Percentiles rank a stretch among this genome's conserved stretches.
phyloP scores from a whole-genome alignment of 2,113 vertebrate genomes.

The Labeo rohita region DNA sequence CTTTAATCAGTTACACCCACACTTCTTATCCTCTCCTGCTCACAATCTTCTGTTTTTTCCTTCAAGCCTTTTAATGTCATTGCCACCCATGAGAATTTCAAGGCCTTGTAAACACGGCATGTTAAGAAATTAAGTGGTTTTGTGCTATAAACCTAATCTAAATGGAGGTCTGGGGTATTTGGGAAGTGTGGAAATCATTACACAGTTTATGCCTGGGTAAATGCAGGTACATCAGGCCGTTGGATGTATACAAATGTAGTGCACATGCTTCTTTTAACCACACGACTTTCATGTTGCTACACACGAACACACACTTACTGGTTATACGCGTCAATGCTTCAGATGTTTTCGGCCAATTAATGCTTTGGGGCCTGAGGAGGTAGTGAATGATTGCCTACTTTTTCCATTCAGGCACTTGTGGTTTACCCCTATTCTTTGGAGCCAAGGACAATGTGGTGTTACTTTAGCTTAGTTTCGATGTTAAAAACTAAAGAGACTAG shows the following conservation, averaged over 20 bases:
- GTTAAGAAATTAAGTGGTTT: conserved; percentile 7
- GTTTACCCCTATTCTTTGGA: conserved; percentile 54
- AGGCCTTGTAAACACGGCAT: not conserved
- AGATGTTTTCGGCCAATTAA: conserved; percentile 65
- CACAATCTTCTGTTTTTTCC: conserved; percentile 68
- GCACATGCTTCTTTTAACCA: conserved; percentile 64
- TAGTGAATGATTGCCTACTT: conserved; percentile 77
- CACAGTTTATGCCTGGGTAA: conserved; percentile 52
- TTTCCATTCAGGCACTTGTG: conserved; percentile 68
- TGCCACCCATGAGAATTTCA: conserved; percentile 13
- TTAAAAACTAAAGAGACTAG: not conserved
- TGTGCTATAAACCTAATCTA: not conserved
- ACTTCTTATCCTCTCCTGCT: conserved; percentile 67
- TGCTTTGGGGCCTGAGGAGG: conserved; percentile 67
- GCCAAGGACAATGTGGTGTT: conserved; percentile 1
- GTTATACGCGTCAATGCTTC: conserved; percentile 67
- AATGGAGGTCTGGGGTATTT: conserved; percentile 56
- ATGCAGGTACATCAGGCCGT: conserved; percentile 25
- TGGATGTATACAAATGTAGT: conserved; percentile 49
- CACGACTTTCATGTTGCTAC: conserved; percentile 66
- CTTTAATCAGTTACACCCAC: conserved; percentile 77
- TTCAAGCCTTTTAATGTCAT: conserved; percentile 13
- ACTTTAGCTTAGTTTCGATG: not conserved
- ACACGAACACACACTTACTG: conserved; percentile 66
- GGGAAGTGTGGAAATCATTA: conserved; percentile 63